These are phyloP conservation scores for Diarsia rubi DNA, from an alignment of 2,888 invertebrate species.

Conservation along the genomic window DNA sequence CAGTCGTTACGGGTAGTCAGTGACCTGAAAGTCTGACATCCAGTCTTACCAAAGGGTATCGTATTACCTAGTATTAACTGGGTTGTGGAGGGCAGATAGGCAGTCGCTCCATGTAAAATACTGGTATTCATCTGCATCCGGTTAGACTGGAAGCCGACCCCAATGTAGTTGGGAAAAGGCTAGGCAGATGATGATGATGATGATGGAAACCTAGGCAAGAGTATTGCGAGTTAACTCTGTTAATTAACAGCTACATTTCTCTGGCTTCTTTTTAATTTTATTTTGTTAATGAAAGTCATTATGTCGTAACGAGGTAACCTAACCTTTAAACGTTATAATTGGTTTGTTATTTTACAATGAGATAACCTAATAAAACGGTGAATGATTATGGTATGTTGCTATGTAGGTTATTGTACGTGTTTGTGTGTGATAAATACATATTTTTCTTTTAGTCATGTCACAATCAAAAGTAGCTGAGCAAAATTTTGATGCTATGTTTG, in stretches of 20 bases:
- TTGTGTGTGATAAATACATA: not conserved
- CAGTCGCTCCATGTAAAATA: too few relatives aligned
- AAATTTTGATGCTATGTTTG: too few relatives aligned
- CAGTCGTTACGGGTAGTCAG: too few relatives aligned
- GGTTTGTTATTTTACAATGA: not conserved
- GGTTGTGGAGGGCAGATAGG: too few relatives aligned
- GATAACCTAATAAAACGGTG: constrained; percentile 19
- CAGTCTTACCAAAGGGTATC: too few relatives aligned
- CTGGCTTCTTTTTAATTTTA: not conserved
- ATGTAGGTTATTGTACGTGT: not conserved
- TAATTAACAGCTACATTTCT: not conserved
- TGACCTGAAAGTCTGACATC: too few relatives aligned
- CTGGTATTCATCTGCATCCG: too few relatives aligned
- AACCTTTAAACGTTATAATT: constrained; percentile 25
- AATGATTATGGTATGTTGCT: not conserved
- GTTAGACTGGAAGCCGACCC: too few relatives aligned
- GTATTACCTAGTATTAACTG: too few relatives aligned
- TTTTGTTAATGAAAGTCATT: constrained; percentile 16
- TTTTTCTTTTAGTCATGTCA: not conserved
- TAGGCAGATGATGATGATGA: too few relatives aligned
- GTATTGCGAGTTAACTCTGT: not conserved
- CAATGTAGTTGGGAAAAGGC: too few relatives aligned
- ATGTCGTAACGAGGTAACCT: not conserved
- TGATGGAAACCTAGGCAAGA: not conserved
- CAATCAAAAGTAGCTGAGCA: not conserved